Base-by-base conservation (phyloP, 2,113 vertebrate species). In the Lophius piscatorius region DNA sequence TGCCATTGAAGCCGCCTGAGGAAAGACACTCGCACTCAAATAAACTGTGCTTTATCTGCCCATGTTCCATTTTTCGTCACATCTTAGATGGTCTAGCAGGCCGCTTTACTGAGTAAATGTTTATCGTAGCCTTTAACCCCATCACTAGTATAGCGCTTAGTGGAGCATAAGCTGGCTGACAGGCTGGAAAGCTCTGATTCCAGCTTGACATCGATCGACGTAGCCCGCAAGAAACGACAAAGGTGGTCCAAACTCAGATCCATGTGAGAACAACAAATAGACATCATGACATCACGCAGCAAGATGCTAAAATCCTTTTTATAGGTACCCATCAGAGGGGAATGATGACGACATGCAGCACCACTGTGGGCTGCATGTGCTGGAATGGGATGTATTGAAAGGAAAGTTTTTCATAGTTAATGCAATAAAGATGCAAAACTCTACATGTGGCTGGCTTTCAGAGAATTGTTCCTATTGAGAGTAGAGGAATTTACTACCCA, bases 51-150 rank as follows among this genome's bases (percentile, higher is more conserved):
- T 80, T 57, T 65, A 67, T 87, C 76, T 58, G 55, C 70, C 71
- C 23, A 1, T 74, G 75, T 70, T 56, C 56, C 20, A 17, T 63
- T 60, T 62, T 86, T 74, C 52, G 76, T 72, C 74, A 74, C 60
- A 9, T 9, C 72, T 18, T 67, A 74, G 51, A 76, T 57, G 64
- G 74, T 80, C 60, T 77, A 49, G 57, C 24, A 31, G 24, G 42
- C 81, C 67, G 63, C 73, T 78, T 70, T 73, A 34, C 70, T 58
- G 63, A 61, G 74, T 75, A 68, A 86, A 88, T 88, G 81, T 88
- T 86, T 87, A 78, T 49, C 31, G 0, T 47, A 63, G 49, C 58
- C 79, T 81, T 42, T 63, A 81, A 81, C 78, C 66, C 50, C 59
- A 64, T 68, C 60, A 28, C 70, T 76, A 71, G 61, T 56, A 63